Base-by-base conservation (phyloP, 1,140 invertebrate genomes). In the Rhyzopertha dominica region DNA sequence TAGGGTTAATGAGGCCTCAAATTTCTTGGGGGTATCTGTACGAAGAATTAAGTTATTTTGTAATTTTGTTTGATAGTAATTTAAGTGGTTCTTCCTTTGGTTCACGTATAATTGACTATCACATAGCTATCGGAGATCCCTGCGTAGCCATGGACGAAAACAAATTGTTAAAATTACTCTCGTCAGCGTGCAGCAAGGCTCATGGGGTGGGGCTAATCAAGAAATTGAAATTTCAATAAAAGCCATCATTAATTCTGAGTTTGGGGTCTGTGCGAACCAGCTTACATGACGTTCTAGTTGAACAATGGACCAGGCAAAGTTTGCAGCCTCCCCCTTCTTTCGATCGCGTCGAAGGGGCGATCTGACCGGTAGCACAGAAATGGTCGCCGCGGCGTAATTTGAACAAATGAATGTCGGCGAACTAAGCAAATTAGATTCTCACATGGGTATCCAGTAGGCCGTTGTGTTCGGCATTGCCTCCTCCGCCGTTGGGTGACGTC, bases 221-320 rank as follows among this genome's bases (percentile, higher is more conserved):
- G 65, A 70, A 70, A 70, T 69, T 70, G 68, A 69, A 68, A 62
- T 68, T 66, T 69, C 68, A 68, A 70, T 70, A 69, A 69, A 70
- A 66, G 62, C 63, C 56, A 69, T 70, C 68, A 70, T 70, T 69
- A 70, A 70, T 70, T 70, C 63, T 61, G 59, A 64, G 61, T 67
- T 69, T 66, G 62, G 62, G 65, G 60, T 52, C 54, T 25, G 32
- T 22, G 36, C 37, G 43, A 45, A 36, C 44, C 39, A 42, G 52
- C 52, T 51, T 55, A 64, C 59, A 59, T 56, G 50, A 53, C 50
- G 53, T 55, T 57, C 54, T 45, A 56, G 38, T 43, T 28, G 38
- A 30, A 41, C 56, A 53, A 36, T 43, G 37, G 50, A 39, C 47
- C 54, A 50, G 46, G 44, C 37, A 32, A 43, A 12, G 29, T 7